Percentiles rank a stretch among this genome's conserved stretches.
These are phyloP conservation scores for Brienomyrus brachyistius DNA, from an alignment of 2,113 vertebrate genomes.

Conservation along the genomic window DNA sequence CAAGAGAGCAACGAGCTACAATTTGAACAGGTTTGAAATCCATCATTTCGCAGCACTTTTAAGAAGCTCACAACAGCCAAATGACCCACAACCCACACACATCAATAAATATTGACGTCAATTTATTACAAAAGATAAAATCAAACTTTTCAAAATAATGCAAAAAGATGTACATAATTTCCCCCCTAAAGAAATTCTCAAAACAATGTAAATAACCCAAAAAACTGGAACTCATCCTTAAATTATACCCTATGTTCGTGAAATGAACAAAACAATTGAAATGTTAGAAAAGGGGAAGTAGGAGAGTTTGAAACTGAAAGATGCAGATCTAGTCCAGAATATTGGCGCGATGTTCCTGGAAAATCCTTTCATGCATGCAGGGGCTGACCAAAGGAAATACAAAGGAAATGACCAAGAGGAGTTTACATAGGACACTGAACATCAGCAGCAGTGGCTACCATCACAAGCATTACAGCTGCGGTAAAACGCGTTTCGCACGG, in stretches of 20 bases:
- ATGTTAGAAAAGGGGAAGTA: neutral
- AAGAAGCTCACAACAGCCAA: neutral
- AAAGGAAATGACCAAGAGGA: conserved; percentile 31
- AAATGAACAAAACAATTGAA: conserved; percentile 5
- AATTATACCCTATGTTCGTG: neutral
- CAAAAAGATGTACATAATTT: conserved; percentile 20
- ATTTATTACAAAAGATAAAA: conserved; percentile 56
- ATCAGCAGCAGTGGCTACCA: conserved; percentile 49
- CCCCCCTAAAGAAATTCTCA: conserved; percentile 12
- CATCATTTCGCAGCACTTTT: neutral
- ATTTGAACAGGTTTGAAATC: neutral
- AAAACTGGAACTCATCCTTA: conserved; percentile 18
- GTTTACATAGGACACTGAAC: conserved; percentile 42
- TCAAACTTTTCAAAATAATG: conserved; percentile 26
- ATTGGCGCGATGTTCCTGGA: conserved; percentile 40
- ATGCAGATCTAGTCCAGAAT: neutral
- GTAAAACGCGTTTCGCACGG: conserved; percentile 46
- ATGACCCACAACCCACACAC: neutral
- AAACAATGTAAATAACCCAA: conserved; percentile 16
- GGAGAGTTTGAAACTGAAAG: neutral
- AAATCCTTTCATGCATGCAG: conserved; percentile 54
- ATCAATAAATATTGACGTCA: conserved; percentile 35
- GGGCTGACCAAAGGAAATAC: conserved; percentile 35
- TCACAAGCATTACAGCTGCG: conserved; percentile 51
- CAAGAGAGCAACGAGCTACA: neutral